Evolutionary conservation across 2,888 invertebrate genomes (phyloP).

Genomic region (Chrysotoxum bicinctum): DNA sequence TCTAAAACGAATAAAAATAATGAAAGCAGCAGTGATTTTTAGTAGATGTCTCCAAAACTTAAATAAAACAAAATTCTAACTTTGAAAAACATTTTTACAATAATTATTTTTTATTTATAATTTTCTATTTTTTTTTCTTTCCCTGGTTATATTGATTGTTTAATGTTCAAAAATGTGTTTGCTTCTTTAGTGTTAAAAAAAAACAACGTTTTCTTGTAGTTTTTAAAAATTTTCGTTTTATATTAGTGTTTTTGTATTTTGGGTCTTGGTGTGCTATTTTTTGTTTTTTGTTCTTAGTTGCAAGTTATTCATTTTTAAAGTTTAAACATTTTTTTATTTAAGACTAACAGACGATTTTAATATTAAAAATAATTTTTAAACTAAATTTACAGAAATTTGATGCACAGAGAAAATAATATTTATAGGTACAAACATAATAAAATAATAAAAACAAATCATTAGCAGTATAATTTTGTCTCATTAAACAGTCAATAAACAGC

Average conservation of each 20-base stretch:
- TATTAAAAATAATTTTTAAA: background rate
- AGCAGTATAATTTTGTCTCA: constrained; percentile 40
- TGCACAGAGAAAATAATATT: background rate
- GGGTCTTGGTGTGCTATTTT: constrained; percentile 44
- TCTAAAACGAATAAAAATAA: constrained; percentile 21
- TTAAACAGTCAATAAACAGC: constrained; percentile 59
- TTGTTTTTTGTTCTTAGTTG: background rate
- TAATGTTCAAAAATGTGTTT: constrained; percentile 65
- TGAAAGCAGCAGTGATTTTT: constrained; percentile 75
- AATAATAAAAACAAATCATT: background rate
- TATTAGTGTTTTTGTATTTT: constrained; percentile 25
- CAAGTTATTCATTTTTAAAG: background rate
- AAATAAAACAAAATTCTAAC: constrained; percentile 23
- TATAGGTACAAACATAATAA: too few relatives aligned
- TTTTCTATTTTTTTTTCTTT: constrained; percentile 17
- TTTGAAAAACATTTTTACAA: constrained; percentile 23
- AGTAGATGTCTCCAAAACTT: constrained; percentile 73
- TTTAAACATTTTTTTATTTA: background rate
- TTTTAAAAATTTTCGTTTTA: constrained; percentile 1
- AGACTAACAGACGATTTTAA: background rate
- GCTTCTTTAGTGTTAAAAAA: constrained; percentile 18
- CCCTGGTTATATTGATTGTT: constrained; percentile 61
- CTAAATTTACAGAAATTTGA: background rate
- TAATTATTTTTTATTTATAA: constrained; percentile 2
- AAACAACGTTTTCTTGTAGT: constrained; percentile 21